Evolutionary conservation across 2,113 vertebrate genomes (phyloP).

Genomic region (Scomber scombrus): DNA sequence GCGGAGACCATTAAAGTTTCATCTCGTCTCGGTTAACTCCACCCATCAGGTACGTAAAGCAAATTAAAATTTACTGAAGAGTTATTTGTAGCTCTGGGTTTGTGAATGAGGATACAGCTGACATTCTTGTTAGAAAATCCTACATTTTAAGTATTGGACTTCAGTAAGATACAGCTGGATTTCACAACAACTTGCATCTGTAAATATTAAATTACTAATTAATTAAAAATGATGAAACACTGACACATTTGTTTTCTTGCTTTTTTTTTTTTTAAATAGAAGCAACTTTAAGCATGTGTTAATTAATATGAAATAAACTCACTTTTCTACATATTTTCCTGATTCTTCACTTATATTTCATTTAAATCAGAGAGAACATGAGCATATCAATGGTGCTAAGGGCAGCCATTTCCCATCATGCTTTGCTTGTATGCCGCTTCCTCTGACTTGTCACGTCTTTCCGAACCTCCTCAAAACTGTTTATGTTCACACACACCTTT

Average conservation of each 20-base stretch:
- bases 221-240: no score
- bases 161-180: no score
- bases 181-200: not conserved
- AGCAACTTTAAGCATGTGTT: not conserved
- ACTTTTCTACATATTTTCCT: not conserved
- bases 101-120: not conserved
- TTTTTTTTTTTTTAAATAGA: no score
- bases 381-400: not conserved
- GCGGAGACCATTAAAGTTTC: constrained; percentile 49
- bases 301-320: not conserved
- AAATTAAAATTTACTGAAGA: not conserved
- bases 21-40: constrained; percentile 26
- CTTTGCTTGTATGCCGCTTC: not conserved
- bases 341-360: no score
- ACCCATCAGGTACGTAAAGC: constrained; percentile 12
- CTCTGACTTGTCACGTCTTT: not conserved
- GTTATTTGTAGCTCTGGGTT: not conserved
- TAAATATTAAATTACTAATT: not conserved
- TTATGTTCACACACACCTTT: constrained; percentile 60
- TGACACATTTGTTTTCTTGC: no score
- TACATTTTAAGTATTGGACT: no score
- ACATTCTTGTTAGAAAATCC: no score
- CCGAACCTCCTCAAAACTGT: constrained; percentile 35
- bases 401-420: constrained; percentile 28
- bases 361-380: not conserved